Evolutionary conservation across 1,140 invertebrate genomes (phyloP).

Genomic region (Cardiocondyla obscurior): DNA sequence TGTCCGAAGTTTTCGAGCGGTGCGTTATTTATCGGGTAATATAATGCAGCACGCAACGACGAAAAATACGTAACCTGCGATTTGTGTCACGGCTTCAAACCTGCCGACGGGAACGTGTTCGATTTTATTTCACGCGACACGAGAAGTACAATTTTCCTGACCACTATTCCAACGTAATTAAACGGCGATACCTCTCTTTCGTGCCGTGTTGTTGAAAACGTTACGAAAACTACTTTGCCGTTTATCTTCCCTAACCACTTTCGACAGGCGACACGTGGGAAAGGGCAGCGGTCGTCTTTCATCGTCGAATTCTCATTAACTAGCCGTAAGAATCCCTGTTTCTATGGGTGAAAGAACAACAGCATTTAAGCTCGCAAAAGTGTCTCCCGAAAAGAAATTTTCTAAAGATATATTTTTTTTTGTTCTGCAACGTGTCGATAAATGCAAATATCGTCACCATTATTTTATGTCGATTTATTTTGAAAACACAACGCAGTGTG

Average conservation of each 20-base stretch:
- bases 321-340: not conserved
- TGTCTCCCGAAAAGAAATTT: not conserved
- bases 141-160: not conserved
- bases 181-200: not conserved
- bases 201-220: not conserved
- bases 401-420: not conserved
- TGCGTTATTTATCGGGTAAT: not conserved
- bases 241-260: conserved; percentile 18
- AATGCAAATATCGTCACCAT: not conserved
- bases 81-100: conserved; percentile 3
- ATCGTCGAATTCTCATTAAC: conserved; percentile 40
- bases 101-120: not conserved
- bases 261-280: conserved; percentile 21
- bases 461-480: not conserved
- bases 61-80: not conserved
- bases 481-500: not conserved
- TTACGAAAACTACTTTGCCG: not conserved
- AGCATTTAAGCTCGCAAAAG: not conserved
- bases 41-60: not conserved
- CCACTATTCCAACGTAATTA: not conserved
- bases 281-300: not conserved
- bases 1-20: not conserved
- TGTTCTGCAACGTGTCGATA: not conserved
- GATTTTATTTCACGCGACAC: not conserved
- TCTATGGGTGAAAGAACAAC: not conserved